Conservation (phyloP, 2,888 invertebrate genomes). For the Trachelus iudaicus region DNA sequence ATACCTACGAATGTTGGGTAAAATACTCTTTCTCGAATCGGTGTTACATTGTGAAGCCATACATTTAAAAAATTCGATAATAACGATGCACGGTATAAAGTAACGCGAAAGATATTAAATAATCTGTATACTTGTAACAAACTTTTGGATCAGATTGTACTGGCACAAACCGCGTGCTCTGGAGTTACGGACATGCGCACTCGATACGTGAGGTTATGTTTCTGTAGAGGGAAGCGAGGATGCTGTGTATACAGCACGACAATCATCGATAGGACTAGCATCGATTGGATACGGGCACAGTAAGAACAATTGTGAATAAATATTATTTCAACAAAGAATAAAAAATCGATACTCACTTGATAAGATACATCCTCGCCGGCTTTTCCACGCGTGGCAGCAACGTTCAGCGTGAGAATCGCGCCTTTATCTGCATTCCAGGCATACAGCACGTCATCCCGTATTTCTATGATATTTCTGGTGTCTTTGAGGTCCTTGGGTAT, state of each 20-base stretch:
- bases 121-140: background rate
- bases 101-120: background rate
- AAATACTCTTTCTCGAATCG: background rate
- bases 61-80: background rate
- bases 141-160: background rate
- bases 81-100: background rate
- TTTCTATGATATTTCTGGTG: constrained; percentile 73
- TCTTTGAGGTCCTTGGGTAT: constrained; percentile 70
- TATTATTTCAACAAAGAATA: background rate
- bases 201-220: background rate
- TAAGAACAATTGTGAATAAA: background rate
- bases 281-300: background rate
- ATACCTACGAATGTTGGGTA: background rate
- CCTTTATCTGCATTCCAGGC: constrained; percentile 75
- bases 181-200: background rate
- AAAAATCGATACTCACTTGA: constrained; percentile 67
- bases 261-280: background rate
- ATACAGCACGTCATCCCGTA: constrained; percentile 76
- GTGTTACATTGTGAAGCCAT: background rate
- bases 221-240: background rate
- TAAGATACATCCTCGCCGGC: constrained; percentile 69
- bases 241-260: background rate
- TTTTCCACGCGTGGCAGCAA: constrained; percentile 69
- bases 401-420: constrained; percentile 73
- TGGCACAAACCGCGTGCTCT: background rate